Evolutionary conservation across 2,113 vertebrate genomes (phyloP).

Genomic region (Dryoscopus gambensis): DNA sequence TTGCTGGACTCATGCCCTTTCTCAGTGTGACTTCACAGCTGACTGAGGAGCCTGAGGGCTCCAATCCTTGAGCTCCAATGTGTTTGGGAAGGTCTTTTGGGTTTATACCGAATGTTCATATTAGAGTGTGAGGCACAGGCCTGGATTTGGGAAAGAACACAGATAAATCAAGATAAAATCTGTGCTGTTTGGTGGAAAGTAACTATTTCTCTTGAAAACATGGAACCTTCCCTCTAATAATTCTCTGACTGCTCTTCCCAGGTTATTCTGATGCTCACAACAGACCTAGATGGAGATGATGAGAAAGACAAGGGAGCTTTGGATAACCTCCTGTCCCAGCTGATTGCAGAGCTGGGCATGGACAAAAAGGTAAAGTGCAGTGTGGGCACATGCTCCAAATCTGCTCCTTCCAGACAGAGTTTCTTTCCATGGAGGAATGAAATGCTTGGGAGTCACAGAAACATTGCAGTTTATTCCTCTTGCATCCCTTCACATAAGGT

Average conservation of each 20-base stretch:
- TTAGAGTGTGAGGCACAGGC: not conserved
- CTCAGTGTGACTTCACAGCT: not conserved
- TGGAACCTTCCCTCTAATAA: not conserved
- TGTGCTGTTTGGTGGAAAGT: not conserved
- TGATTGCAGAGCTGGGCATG: slow-evolving; percentile 93
- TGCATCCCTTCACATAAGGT: not conserved
- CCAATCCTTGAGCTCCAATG: not conserved
- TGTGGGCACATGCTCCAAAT: not conserved
- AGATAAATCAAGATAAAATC: not conserved
- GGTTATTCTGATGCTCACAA: slow-evolving; percentile 97
- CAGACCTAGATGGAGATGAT: slow-evolving; percentile 95
- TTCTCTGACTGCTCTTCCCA: not conserved
- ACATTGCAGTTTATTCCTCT: not conserved
- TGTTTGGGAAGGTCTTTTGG: not conserved
- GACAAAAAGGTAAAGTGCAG: slow-evolving; percentile 86
- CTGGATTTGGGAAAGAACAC: not conserved
- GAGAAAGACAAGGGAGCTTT: slow-evolving; percentile 98
- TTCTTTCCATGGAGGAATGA: not conserved
- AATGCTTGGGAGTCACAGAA: not conserved
- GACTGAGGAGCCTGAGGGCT: not conserved
- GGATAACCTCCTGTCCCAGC: slow-evolving; percentile 91
- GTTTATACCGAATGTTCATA: not conserved
- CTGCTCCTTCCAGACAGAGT: not conserved
- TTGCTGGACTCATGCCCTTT: not conserved
- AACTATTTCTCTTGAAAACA: not conserved